Conservation (phyloP, 35 echinoderm and acorn worm species). For the Ophioderma brevispina region DNA sequence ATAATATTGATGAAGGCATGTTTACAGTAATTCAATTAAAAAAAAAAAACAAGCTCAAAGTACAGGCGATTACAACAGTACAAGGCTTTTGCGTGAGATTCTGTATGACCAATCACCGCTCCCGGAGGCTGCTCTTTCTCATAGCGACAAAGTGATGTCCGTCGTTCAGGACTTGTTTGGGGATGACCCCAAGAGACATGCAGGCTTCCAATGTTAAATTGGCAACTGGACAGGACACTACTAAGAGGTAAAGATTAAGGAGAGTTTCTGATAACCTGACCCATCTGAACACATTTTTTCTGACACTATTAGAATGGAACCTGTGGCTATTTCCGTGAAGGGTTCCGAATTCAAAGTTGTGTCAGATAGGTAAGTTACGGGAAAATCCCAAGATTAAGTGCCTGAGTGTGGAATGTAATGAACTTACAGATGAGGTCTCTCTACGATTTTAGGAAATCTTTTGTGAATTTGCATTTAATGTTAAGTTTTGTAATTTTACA, state of each 20-base stretch:
- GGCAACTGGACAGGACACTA: background rate
- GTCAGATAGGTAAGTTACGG: too few species aligned
- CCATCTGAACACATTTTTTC: too few species aligned
- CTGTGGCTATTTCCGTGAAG: too few species aligned
- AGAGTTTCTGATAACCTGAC: too few species aligned
- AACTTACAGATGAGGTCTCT: too few species aligned
- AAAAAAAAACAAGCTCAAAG: conserved; percentile 11
- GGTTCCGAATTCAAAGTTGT: too few species aligned
- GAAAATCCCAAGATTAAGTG: too few species aligned
- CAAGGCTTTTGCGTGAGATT: conserved; percentile 73
- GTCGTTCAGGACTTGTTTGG: conserved; percentile 86
- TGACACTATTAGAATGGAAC: too few species aligned
- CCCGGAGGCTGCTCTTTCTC: conserved; percentile 67
- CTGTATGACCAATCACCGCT: conserved; percentile 81
- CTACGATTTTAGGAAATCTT: too few species aligned
- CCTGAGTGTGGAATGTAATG: too few species aligned
- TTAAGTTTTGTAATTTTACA: too few species aligned
- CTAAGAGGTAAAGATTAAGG: background rate
- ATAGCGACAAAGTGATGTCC: conserved; percentile 80
- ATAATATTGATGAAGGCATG: background rate
- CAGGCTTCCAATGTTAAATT: conserved; percentile 29
- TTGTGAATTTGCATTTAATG: too few species aligned
- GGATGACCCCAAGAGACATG: conserved; percentile 66
- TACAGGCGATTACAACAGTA: conserved; percentile 16
- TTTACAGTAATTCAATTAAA: conserved; percentile 14